Conservation (phyloP, 1,140 invertebrate species). For the Zaprionus tsacasi region DNA sequence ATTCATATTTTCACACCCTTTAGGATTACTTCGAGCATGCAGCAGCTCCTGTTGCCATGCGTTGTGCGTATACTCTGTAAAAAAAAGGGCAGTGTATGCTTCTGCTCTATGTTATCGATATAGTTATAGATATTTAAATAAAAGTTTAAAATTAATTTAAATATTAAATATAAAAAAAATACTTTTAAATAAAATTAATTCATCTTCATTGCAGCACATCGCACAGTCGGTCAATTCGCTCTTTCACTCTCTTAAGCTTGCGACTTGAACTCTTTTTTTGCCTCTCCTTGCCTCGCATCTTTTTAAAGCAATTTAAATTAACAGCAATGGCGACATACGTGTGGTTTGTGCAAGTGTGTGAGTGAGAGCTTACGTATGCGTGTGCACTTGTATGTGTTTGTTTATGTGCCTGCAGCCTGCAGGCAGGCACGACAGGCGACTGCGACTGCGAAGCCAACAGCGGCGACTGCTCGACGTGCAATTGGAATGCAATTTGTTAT, state of each 20-base stretch:
- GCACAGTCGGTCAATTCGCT: background rate
- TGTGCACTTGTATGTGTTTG: slow-evolving; percentile 48
- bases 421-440: slow-evolving; percentile 24
- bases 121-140: background rate
- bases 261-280: slow-evolving; percentile 16
- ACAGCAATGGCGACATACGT: slow-evolving; percentile 66
- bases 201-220: slow-evolving; percentile 6
- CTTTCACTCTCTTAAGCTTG: background rate
- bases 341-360: slow-evolving; percentile 40
- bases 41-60: slow-evolving; percentile 61
- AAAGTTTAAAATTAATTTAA: background rate
- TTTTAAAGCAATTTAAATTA: slow-evolving; percentile 82
- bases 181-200: background rate
- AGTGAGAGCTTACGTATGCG: slow-evolving; percentile 11
- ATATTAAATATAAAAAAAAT: background rate
- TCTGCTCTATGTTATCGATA: too few relatives aligned
- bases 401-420: slow-evolving; percentile 47
- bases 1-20: slow-evolving; percentile 81
- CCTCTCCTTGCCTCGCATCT: slow-evolving; percentile 30
- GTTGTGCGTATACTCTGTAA: slow-evolving; percentile 23
- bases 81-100: background rate
- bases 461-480: slow-evolving; percentile 60
- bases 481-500: slow-evolving; percentile 83
- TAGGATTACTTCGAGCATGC: slow-evolving; percentile 75
- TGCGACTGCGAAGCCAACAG: slow-evolving; percentile 16